Evolutionary conservation across 2,888 invertebrate species (phyloP).

Genomic region (Polyommatus iphigenia): DNA sequence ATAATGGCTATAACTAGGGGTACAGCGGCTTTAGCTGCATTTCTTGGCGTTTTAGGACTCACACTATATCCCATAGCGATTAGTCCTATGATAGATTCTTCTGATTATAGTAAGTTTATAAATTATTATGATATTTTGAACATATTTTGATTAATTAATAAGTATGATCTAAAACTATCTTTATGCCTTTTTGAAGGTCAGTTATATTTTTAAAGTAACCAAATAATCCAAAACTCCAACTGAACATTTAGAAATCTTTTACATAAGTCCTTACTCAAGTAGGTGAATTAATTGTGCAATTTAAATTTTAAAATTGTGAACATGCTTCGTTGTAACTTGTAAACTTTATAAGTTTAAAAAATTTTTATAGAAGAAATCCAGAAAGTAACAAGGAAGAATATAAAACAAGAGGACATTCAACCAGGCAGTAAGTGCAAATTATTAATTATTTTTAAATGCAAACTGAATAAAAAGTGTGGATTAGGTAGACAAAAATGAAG

Average conservation of each 20-base stretch:
- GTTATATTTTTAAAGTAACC: not conserved
- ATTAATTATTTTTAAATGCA: not conserved
- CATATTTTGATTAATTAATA: not conserved
- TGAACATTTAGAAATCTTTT: not conserved
- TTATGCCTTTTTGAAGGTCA: not conserved
- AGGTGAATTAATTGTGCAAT: not conserved
- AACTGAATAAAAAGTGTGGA: not conserved
- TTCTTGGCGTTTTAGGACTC: slow-evolving; percentile 77
- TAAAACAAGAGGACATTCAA: slow-evolving; percentile 81
- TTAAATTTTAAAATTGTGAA: not conserved
- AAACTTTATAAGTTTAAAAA: slow-evolving; percentile 24
- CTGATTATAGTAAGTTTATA: slow-evolving; percentile 79
- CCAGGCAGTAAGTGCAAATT: slow-evolving; percentile 78
- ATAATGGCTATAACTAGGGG: slow-evolving; percentile 55
- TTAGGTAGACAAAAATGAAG: too few relatives aligned
- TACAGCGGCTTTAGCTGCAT: slow-evolving; percentile 75
- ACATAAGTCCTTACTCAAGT: not conserved
- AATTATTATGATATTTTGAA: not conserved
- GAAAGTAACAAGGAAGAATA: slow-evolving; percentile 69
- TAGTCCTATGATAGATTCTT: slow-evolving; percentile 82
- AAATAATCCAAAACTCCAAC: not conserved
- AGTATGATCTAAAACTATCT: not conserved
- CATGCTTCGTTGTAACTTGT: not conserved
- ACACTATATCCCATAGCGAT: slow-evolving; percentile 82
- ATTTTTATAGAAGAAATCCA: slow-evolving; percentile 76